phyloP scores from a whole-genome alignment of 2,888 invertebrate genomes.

The Dermolepida albohirtum region DNA sequence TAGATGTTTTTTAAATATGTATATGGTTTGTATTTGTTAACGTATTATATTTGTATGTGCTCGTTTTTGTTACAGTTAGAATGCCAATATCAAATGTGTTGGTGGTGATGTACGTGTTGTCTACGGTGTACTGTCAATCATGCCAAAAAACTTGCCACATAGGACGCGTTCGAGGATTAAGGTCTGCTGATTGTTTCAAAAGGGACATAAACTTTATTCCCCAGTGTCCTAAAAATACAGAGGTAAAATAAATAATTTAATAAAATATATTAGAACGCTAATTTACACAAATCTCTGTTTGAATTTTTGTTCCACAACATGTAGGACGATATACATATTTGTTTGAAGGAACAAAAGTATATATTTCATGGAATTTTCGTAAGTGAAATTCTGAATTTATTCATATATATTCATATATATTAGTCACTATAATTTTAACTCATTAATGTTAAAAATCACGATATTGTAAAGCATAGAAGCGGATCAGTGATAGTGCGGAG shows the following conservation, averaged over 20 bases:
- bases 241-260: constrained; percentile 53
- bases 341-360: no score
- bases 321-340: no score
- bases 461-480: no score
- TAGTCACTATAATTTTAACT: no score
- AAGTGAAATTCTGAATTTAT: no score
- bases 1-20: not conserved
- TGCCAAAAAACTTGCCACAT: constrained; percentile 50
- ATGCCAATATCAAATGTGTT: constrained; percentile 33
- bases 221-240: constrained; percentile 57
- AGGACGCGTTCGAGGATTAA: constrained; percentile 54
- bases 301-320: no score
- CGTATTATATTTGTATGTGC: constrained; percentile 7
- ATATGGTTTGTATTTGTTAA: not conserved
- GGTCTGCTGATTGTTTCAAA: constrained; percentile 60
- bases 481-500: no score
- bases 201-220: constrained; percentile 57
- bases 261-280: no score
- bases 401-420: no score
- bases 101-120: constrained; percentile 34
- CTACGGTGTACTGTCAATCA: constrained; percentile 22
- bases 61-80: constrained; percentile 35
- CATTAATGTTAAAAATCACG: no score
- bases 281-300: no score
- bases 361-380: no score